Evolutionary conservation across 2,797 vertebrate species (phyloP), one percentile per base, ranked within the genome.

Genomic region (Geotrypetes seraphini): DNA sequence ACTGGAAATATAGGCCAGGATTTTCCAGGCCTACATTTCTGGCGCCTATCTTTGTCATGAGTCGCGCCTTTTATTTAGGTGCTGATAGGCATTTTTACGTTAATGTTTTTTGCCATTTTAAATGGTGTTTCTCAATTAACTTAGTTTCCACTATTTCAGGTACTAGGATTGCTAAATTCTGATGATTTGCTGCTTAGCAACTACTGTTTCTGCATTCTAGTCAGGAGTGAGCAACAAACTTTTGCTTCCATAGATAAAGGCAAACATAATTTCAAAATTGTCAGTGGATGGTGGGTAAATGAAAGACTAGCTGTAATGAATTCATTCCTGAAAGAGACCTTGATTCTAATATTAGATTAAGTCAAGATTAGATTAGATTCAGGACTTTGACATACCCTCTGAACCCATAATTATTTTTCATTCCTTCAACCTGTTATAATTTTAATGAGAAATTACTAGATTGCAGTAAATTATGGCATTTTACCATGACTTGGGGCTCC

Each of bases 141-240:
- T n/a, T n/a, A n/a, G n/a, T 25, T 26, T 53, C 50, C 3, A 8
- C 3, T 48, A 17, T 43, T 43, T 51, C 62, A 73, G 67, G 63
- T 67, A 66, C 34, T 41, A 26, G 25, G 56, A 85, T 78, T 89
- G 78, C 73, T 73, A 86, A 28, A 60, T 43, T 70, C 78, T 74
- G 43, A 24, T 60, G 3, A 63, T 78, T 71, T 45, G 78, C 71
- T 84, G 78, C 84, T 65, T 73, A 73, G 83, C 77, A 87, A 86
- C 83, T 66, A 54, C 53, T 50, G 48, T 57, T 74, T 72, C 69
- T 74, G 66, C 71, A 61, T 70, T 82, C 61, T 36, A 30, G 12
- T 63, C 73, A 78, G 57, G 43, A 84, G 68, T 60, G 53, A 69
- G 62, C 57, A 60, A 50, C 50, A 65, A 66, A 69, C 56, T 52